Evolutionary conservation across 2,113 vertebrate genomes (phyloP).

Genomic region (Tonatia bakeri): DNA sequence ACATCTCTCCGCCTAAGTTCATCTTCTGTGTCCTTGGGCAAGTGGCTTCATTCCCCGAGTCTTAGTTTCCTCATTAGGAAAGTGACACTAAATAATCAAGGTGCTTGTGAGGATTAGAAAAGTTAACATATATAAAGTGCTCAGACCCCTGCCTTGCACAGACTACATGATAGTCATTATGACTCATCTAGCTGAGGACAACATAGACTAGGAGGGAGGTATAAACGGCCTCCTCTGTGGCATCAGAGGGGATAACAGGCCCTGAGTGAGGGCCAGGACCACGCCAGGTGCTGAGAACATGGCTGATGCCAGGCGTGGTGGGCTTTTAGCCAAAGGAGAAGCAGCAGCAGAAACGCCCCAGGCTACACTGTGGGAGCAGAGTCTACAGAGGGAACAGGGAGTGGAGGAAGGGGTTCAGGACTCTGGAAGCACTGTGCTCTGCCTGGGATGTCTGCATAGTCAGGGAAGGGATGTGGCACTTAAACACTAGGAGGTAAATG

Average conservation of each 20-base stretch:
- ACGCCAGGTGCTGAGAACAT: neutral
- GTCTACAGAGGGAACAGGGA: neutral
- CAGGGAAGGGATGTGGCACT: neutral
- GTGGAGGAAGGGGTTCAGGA: neutral
- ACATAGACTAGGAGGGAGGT: neutral
- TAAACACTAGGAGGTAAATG: neutral
- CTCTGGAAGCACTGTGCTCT: neutral
- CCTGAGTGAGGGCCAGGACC: neutral
- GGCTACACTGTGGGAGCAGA: neutral
- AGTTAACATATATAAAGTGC: neutral
- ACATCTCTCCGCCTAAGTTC: neutral
- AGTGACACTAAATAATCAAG: neutral
- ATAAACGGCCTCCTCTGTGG: neutral
- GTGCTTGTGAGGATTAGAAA: neutral
- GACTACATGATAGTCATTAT: accelerated
- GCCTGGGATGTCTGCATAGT: neutral
- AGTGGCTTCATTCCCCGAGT: neutral
- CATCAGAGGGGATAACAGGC: neutral
- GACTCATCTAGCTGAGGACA: neutral
- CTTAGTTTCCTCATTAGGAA: neutral
- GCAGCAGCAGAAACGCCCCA: neutral
- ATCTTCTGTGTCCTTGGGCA: neutral
- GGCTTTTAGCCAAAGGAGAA: neutral
- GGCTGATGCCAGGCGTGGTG: neutral
- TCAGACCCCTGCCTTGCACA: neutral